A percentile compares a stretch with the other conserved stretches of the same genome.
These are phyloP conservation scores for Megalops cyprinoides DNA, from an alignment of 2,797 vertebrate genomes.

Conservation along the genomic window DNA sequence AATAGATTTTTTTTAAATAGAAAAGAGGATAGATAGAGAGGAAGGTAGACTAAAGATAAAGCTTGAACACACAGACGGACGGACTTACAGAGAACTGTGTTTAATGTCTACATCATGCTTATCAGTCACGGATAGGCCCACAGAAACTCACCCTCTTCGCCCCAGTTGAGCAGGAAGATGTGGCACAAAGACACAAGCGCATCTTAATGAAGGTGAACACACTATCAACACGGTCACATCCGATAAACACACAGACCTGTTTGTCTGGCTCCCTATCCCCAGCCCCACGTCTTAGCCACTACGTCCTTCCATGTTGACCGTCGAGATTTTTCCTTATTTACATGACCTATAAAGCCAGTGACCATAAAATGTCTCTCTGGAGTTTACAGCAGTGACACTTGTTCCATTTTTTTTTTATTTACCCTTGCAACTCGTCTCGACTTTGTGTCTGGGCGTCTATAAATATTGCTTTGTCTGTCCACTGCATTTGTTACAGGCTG, in stretches of 20 bases:
- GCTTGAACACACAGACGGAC: too few relatives aligned
- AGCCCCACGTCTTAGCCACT: conserved; percentile 18
- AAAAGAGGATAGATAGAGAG: too few relatives aligned
- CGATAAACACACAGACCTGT: conserved; percentile 35
- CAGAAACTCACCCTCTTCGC: conserved; percentile 41
- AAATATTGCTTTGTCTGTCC: too few relatives aligned
- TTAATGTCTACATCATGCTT: conserved; percentile 33
- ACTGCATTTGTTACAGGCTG: too few relatives aligned
- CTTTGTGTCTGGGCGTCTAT: background rate
- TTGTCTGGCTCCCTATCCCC: conserved; percentile 40
- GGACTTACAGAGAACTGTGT: background rate
- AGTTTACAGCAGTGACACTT: conserved; percentile 25
- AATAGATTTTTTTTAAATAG: too few relatives aligned
- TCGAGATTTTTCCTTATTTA: conserved; percentile 45
- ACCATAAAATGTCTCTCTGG: conserved; percentile 23
- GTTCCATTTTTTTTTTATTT: conserved; percentile 1
- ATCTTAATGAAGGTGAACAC: conserved; percentile 32
- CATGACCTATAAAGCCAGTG: conserved; percentile 33
- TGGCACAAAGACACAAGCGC: conserved; percentile 48
- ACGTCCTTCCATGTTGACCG: conserved; percentile 34
- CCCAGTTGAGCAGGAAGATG: conserved; percentile 36
- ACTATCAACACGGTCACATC: conserved; percentile 32
- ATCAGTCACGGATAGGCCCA: conserved; percentile 35
- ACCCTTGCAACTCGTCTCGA: background rate
- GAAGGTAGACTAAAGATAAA: too few relatives aligned